phyloP scores from a whole-genome alignment of 2,113 vertebrate genomes.

The Condylura cristata region DNA sequence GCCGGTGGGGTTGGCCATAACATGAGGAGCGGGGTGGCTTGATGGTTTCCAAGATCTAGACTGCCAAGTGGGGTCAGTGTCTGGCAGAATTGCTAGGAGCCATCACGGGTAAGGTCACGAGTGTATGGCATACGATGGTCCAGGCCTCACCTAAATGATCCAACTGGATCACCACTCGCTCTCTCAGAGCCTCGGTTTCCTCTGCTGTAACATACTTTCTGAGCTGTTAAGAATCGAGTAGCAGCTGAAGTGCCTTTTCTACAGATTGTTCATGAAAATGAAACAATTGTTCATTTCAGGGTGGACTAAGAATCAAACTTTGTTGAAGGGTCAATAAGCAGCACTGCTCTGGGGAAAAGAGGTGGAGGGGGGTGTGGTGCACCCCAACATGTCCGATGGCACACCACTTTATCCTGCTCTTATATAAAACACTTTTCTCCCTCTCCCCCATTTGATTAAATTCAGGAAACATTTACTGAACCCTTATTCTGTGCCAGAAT shows the following conservation, averaged over 20 bases:
- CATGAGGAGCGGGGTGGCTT: not conserved
- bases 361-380: not conserved
- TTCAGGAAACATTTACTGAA: not conserved
- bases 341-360: not conserved
- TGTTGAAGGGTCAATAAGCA: not conserved
- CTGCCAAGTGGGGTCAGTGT: too few species aligned
- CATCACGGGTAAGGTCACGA: not conserved
- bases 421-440: not conserved
- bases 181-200: not conserved
- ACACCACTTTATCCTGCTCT: not conserved
- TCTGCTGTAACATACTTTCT: not conserved
- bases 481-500: not conserved
- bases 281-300: not conserved
- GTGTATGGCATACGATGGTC: not conserved
- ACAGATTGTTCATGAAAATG: not conserved
- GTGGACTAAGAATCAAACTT: not conserved
- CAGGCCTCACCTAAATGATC: not conserved
- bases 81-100: too few species aligned
- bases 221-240: not conserved
- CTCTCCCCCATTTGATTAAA: not conserved
- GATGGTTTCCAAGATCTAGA: not conserved
- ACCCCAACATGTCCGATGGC: not conserved
- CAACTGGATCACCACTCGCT: not conserved
- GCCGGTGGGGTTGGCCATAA: accelerated
- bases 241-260: not conserved